phyloP scores from a whole-genome alignment of 2,888 invertebrate species.

The Idaea dimidiata region DNA sequence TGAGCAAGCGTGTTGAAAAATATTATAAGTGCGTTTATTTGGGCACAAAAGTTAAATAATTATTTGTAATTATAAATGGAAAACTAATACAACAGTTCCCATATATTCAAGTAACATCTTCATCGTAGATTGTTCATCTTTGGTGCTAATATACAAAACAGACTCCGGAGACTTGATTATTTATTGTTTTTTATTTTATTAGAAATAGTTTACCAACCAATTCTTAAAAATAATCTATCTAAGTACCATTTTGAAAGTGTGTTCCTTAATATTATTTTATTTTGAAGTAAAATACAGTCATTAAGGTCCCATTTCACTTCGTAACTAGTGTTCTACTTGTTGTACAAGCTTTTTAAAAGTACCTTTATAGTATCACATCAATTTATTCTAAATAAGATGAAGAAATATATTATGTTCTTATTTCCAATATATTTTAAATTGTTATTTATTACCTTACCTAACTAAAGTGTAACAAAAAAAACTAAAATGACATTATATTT shows the following conservation, averaged over 20 bases:
- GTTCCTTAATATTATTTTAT: constrained; percentile 76
- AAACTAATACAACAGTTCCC: not conserved
- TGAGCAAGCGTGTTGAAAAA: too few species aligned
- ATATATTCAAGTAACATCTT: not conserved
- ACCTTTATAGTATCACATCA: constrained; percentile 23
- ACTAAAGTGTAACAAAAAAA: constrained; percentile 59
- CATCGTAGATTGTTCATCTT: constrained; percentile 8
- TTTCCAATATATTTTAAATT: constrained; percentile 59
- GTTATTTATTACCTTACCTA: constrained; percentile 47
- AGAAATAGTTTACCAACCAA: not conserved
- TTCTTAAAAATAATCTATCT: constrained; percentile 33
- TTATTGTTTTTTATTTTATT: not conserved
- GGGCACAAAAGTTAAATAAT: constrained; percentile 46
- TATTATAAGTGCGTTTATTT: constrained; percentile 41
- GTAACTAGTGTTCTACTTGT: constrained; percentile 32
- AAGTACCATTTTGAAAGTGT: constrained; percentile 47
- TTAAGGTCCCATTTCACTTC: constrained; percentile 58
- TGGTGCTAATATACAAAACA: constrained; percentile 20
- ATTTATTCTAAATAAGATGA: constrained; percentile 33
- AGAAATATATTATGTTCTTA: constrained; percentile 46
- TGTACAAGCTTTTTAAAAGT: constrained; percentile 31
- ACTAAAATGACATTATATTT: constrained; percentile 75
- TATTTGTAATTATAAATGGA: constrained; percentile 20
- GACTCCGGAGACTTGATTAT: not conserved
- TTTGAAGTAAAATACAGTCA: constrained; percentile 68